Conservation (phyloP, 35 echinoderm and acorn worm genomes). For the Ophioderma brevispina region DNA sequence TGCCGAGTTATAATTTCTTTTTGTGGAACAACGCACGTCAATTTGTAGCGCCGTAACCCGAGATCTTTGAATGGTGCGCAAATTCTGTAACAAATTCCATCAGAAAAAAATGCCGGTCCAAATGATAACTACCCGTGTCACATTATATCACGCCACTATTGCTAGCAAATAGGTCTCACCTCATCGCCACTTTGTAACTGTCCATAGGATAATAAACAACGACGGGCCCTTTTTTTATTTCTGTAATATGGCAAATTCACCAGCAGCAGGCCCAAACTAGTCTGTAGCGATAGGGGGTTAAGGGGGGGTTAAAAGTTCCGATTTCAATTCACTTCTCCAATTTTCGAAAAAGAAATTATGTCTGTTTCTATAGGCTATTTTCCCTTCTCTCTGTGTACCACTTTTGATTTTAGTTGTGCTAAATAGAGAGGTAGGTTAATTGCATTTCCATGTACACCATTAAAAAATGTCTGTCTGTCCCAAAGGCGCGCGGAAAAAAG, state of each 20-base stretch:
- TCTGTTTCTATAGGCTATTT: background rate
- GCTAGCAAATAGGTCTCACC: too few relatives aligned
- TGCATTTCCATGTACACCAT: background rate
- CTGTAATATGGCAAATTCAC: too few relatives aligned
- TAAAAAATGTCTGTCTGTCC: background rate
- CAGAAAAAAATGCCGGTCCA: background rate
- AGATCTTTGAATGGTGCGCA: background rate
- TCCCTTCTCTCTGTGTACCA: too few relatives aligned
- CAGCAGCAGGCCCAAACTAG: too few relatives aligned
- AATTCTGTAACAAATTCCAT: background rate
- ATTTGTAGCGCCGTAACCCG: background rate
- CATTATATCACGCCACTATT: too few relatives aligned
- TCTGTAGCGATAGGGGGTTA: too few relatives aligned
- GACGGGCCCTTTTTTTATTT: too few relatives aligned
- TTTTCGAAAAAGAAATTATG: too few relatives aligned
- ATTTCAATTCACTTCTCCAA: too few relatives aligned
- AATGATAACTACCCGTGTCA: background rate
- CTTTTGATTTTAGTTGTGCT: background rate
- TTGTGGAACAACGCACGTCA: background rate
- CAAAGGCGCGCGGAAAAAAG: background rate
- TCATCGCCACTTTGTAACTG: too few relatives aligned
- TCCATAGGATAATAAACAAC: too few relatives aligned
- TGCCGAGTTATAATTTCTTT: background rate
- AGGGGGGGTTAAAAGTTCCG: too few relatives aligned
- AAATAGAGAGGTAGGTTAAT: background rate